These are phyloP conservation scores for Xiphorhynchus elegans DNA, from an alignment of 2,113 vertebrate species.

Conservation along the genomic window DNA sequence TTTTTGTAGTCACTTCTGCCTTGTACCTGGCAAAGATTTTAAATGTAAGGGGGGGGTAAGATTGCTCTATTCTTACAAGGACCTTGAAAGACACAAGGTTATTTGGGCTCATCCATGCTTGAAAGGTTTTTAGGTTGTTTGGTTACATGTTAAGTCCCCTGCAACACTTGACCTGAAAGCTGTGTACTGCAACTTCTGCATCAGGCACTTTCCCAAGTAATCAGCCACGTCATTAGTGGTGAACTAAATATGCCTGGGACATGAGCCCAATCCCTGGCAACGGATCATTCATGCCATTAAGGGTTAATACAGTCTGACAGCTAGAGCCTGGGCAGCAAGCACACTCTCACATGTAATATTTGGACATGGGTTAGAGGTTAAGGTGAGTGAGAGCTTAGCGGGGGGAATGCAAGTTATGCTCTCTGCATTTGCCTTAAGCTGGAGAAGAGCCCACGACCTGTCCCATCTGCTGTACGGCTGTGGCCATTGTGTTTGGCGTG, in stretches of 20 bases:
- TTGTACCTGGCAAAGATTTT: background rate
- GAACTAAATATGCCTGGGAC: background rate
- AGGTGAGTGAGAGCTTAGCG: background rate
- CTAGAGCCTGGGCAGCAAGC: background rate
- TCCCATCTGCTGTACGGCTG: background rate
- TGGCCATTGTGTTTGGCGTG: background rate
- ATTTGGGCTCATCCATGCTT: background rate
- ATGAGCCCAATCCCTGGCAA: background rate
- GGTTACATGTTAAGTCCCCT: background rate
- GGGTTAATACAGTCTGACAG: background rate
- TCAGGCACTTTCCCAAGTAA: background rate
- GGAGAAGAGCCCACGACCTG: background rate
- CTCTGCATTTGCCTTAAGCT: background rate
- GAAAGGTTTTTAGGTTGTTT: constrained; percentile 11
- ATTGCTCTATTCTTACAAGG: background rate
- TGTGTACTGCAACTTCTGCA: background rate
- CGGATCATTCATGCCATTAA: background rate
- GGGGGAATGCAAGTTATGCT: background rate
- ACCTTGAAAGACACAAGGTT: background rate
- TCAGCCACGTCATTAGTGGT: background rate
- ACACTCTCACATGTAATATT: background rate
- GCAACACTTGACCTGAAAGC: background rate
- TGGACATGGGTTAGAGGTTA: background rate
- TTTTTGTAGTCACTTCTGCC: background rate
- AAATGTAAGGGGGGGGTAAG: background rate